Evolutionary conservation across 2,113 vertebrate species (phyloP), one percentile per base, ranked within the genome.

Genomic region (Alligator mississippiensis): DNA sequence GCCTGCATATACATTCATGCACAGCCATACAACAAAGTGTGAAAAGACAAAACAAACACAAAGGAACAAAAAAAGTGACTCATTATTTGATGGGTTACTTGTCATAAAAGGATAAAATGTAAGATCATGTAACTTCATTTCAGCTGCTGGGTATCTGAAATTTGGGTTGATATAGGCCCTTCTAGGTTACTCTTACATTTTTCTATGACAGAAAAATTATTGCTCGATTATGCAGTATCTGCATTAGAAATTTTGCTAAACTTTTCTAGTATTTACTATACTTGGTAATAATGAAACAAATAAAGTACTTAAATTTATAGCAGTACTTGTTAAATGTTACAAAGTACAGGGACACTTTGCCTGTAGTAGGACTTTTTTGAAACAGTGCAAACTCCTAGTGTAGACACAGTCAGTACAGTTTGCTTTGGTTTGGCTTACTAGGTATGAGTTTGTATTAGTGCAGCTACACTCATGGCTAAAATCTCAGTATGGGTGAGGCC

Each of bases 41-140:
- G 82, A 80, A 90, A 93, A 96, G 77, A 57, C 84, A 93, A 78
- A 34, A 88, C 34, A 58, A 38, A n/a, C 58, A 66, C 47, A 47
- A 47, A 47, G 47, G 47, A 47, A 47, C 47, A 47, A 47, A 47
- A 47, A 47, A 47, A 47, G 80, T 86, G 55, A 62, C 34, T 84
- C 81, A 62, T 18, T 81, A 78, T 82, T 93, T 97, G 75, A 87
- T 91, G 66, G 63, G 9, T 79, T 84, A 68, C 84, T 87, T 90
- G n/a, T 91, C 7, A 57, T 77, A 82, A 94, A 18, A 38, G 57
- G 18, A 88, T 59, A 92, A 64, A 75, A 93, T 93, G 55, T 89
- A 94, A 92, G 25, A 22, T 18, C 14, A 3, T 63, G 90, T 55
- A 68, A 76, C 16, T 58, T 59, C 27, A 11, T 83, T 88, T 59